Percentiles rank a stretch among this genome's conserved stretches.
Evolutionary conservation across 2,113 vertebrate genomes (phyloP).

Genomic region (Petromus typicus): DNA sequence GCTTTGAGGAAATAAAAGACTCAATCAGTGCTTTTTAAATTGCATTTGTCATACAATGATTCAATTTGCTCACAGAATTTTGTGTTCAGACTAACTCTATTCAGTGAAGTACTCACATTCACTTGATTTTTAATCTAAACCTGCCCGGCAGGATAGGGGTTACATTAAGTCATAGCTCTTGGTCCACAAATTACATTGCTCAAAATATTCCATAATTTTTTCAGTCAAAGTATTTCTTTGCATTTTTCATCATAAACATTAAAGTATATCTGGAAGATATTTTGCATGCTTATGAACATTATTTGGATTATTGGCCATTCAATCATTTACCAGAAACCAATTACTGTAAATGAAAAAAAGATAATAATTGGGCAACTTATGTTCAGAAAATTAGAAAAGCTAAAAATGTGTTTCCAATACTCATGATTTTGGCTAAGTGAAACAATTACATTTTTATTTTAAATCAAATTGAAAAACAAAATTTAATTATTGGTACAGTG

Average conservation of each 20-base stretch:
- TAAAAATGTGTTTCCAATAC: neutral
- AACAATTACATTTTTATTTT: neutral
- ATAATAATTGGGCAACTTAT: neutral
- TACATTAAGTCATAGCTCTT: neutral
- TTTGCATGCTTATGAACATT: neutral
- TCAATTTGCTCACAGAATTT: neutral
- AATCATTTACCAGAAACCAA: neutral
- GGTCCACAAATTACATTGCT: neutral
- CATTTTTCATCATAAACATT: neutral
- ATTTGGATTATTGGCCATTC: conserved; percentile 20
- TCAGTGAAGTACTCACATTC: neutral
- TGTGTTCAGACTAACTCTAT: neutral
- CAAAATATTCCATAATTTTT: conserved; percentile 17
- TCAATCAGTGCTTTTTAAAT: conserved; percentile 9
- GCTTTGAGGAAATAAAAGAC: neutral
- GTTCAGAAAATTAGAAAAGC: neutral
- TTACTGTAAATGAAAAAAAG: neutral
- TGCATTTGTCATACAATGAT: neutral
- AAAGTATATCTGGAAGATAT: neutral
- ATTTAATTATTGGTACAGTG: conserved; percentile 42
- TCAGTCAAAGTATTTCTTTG: neutral
- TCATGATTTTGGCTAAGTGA: neutral
- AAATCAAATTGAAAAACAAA: neutral
- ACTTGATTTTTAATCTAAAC: neutral
- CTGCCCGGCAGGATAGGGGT: neutral